Conservation (phyloP, 2,888 invertebrate genomes). For the Atrina japonica region DNA sequence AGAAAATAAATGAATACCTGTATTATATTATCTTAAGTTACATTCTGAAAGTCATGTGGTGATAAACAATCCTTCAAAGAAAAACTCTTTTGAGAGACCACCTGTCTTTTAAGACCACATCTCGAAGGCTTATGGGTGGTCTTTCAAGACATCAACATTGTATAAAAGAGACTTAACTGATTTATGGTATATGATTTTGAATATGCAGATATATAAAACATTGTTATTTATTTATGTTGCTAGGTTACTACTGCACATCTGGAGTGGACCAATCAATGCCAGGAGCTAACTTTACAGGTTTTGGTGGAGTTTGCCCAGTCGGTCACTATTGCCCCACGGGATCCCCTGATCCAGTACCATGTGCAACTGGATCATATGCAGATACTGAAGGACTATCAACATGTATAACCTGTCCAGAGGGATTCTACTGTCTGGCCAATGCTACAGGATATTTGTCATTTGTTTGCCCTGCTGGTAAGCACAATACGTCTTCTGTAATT, state of each 20-base stretch:
- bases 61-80: no score
- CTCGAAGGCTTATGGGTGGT: no score
- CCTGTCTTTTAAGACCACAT: no score
- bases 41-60: no score
- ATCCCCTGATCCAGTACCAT: constrained; percentile 55
- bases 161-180: no score
- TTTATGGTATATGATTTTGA: no score
- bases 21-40: no score
- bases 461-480: constrained; percentile 75
- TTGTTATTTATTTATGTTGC: constrained; percentile 27
- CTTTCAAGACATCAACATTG: no score
- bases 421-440: constrained; percentile 72
- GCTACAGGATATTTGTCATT: constrained; percentile 67
- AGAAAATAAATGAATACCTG: no score
- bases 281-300: constrained; percentile 65
- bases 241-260: constrained; percentile 76
- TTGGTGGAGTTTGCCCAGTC: constrained; percentile 73
- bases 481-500: constrained; percentile 36
- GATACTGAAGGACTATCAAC: constrained; percentile 60
- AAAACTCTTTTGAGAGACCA: no score
- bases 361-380: constrained; percentile 66
- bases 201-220: no score
- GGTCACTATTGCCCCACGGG: constrained; percentile 74
- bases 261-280: constrained; percentile 75
- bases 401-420: constrained; percentile 69